These are phyloP conservation scores for Cherax quadricarinatus DNA, from an alignment of 1,140 invertebrate species.

Conservation along the genomic window DNA sequence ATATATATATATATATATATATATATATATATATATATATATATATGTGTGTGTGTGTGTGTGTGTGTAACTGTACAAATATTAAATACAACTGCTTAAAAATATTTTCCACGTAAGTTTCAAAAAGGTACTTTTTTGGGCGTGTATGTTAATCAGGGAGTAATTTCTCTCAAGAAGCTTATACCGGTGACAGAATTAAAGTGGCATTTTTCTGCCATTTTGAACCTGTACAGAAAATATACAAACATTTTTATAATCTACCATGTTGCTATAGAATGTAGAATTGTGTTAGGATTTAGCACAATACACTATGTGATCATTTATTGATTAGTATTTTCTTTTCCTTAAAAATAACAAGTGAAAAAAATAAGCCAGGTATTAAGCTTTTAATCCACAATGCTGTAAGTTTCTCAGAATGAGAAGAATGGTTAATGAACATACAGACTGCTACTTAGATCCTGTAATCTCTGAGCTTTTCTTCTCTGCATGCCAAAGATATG, in stretches of 20 bases:
- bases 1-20: too few species aligned
- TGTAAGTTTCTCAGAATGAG: too few species aligned
- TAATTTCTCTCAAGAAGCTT: conserved; percentile 6
- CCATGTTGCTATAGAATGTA: conserved; percentile 62
- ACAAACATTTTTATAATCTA: conserved; percentile 43
- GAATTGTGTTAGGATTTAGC: conserved; percentile 58
- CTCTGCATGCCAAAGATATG: too few species aligned
- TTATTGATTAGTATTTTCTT: conserved; percentile 6
- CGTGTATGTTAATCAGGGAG: not conserved
- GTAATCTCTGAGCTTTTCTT: too few species aligned
- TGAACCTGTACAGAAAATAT: conserved; percentile 17
- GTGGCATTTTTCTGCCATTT: conserved; percentile 35
- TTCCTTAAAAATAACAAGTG: not conserved
- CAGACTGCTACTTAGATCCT: too few species aligned
- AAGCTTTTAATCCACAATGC: too few species aligned
- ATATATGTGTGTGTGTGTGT: too few species aligned
- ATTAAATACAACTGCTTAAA: conserved; percentile 13
- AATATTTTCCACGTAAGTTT: conserved; percentile 24
- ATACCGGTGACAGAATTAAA: not conserved
- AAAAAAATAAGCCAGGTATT: too few species aligned
- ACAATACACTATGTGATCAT: conserved; percentile 63
- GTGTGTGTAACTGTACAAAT: conserved; percentile 28
- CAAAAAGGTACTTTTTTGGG: not conserved
- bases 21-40: too few species aligned
- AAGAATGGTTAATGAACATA: too few species aligned